Evolutionary conservation across 2,797 vertebrate genomes (phyloP).

Genomic region (Pangasius krempfi): DNA sequence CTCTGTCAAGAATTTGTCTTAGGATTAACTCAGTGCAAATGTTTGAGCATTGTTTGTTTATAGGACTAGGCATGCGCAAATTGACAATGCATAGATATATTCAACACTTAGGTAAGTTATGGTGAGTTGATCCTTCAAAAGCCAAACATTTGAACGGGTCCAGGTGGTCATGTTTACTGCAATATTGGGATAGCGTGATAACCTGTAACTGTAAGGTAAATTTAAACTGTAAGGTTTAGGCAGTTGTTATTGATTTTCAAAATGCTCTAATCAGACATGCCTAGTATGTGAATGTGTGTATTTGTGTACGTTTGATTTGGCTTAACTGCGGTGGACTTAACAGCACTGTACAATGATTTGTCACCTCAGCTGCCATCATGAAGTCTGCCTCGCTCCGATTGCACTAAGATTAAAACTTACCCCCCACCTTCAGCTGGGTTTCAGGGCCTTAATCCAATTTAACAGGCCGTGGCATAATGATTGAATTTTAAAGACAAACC

Average conservation of each 20-base stretch:
- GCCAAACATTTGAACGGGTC: not conserved
- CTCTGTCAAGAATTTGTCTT: too few relatives aligned
- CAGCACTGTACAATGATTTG: not conserved
- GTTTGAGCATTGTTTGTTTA: not conserved
- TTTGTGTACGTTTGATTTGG: not conserved
- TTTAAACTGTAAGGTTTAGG: not conserved
- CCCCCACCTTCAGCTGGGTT: conserved; percentile 28
- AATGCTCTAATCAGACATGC: not conserved
- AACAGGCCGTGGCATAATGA: not conserved
- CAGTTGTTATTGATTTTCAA: not conserved
- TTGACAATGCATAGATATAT: not conserved
- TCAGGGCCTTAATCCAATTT: conserved; percentile 44
- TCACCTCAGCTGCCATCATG: not conserved
- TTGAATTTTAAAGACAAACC: not conserved
- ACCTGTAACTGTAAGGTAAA: not conserved
- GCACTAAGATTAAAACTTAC: not conserved
- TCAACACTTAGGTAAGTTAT: too few relatives aligned
- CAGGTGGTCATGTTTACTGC: not conserved
- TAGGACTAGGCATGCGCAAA: not conserved
- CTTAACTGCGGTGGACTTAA: not conserved
- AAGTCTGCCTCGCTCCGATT: not conserved
- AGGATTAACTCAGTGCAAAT: too few relatives aligned
- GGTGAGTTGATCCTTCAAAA: not conserved
- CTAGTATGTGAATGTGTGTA: not conserved
- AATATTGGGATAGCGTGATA: not conserved